These are phyloP conservation scores for Lacerta viridis DNA, from an alignment of 2,797 vertebrate genomes.

Conservation along the genomic window DNA sequence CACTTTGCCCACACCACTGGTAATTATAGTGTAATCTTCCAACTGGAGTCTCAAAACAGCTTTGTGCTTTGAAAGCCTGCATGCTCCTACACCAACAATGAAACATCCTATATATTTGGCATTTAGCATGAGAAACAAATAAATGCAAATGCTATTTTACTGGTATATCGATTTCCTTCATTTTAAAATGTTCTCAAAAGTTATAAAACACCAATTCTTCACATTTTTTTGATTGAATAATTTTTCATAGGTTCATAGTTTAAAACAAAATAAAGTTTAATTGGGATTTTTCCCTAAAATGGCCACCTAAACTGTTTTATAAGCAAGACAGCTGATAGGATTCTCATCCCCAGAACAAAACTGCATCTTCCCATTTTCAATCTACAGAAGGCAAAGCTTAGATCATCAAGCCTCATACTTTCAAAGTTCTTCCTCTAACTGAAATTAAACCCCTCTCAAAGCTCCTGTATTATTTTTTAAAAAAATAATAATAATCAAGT, in stretches of 20 bases:
- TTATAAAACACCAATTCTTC: background rate
- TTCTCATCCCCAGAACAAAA: background rate
- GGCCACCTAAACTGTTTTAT: background rate
- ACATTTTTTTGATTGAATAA: background rate
- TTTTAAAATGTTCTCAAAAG: background rate
- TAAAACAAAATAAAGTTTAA: background rate
- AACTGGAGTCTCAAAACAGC: background rate
- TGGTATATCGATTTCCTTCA: background rate
- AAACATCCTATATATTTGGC: background rate
- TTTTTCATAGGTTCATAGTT: background rate
- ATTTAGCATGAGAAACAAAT: constrained; percentile 6
- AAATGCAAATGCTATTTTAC: background rate
- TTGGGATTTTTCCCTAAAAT: background rate
- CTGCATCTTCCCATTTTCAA: background rate
- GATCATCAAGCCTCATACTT: background rate
- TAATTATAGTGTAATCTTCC: background rate
- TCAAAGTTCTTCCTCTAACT: background rate
- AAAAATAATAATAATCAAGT: too few species aligned
- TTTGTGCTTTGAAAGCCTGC: background rate
- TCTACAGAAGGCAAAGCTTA: background rate
- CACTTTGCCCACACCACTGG: background rate
- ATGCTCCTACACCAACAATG: background rate
- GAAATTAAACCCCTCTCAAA: background rate
- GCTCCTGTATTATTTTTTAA: background rate
- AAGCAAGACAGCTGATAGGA: background rate